Evolutionary conservation across 2,888 invertebrate genomes (phyloP), one percentile per base, ranked within the genome.

Genomic region (Cylloceria caligata): DNA sequence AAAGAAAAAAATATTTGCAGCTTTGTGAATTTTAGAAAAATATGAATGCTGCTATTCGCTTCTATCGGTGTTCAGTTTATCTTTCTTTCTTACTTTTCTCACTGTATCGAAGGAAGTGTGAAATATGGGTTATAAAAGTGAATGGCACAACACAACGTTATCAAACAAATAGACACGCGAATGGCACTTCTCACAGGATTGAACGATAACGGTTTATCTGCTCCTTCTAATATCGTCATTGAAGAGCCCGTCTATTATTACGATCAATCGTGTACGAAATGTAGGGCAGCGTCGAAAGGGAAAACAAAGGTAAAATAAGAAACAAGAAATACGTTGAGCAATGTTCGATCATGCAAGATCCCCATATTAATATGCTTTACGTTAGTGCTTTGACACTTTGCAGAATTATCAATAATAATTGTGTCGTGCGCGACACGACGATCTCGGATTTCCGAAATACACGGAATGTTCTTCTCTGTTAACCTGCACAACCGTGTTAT

Each of bases 401-500:
- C 42, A 49, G 45, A 16, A 67, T 42, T 13, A 62, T 52, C 49
- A 21, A 52, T 39, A 39, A 39, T 27, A 55, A 16, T 45, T 49
- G n/a, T 67, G 55, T 39, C 19, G 57, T 24, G 68, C 11, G 47
- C 30, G 24, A 27, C 30, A 65, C 30, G 27, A 57, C 42, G 62
- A 68, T 74, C 45, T 73, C 49, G 39, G 30, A 74, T 74, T 49
- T 49, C 21, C 34, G 42, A 68, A 52, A 76, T 73, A 62, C n/a
- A 69, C 60, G 62, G 55, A 81, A 81, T 81, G 67, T 81, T 72
- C 24, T 16, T 52, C 30, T 72, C 19, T 57, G 34, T 49, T 57
- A 57, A 57, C 34, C 49, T 57, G 49, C 42, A 76, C 34, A 68
- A 62, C 42, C 62, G 67, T 67, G 55, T 57, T 34, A 36, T 64